A percentile compares a stretch with the other conserved stretches of the same genome.
phyloP scores from a whole-genome alignment of 2,797 vertebrate genomes.

The Ctenopoma multispine region DNA sequence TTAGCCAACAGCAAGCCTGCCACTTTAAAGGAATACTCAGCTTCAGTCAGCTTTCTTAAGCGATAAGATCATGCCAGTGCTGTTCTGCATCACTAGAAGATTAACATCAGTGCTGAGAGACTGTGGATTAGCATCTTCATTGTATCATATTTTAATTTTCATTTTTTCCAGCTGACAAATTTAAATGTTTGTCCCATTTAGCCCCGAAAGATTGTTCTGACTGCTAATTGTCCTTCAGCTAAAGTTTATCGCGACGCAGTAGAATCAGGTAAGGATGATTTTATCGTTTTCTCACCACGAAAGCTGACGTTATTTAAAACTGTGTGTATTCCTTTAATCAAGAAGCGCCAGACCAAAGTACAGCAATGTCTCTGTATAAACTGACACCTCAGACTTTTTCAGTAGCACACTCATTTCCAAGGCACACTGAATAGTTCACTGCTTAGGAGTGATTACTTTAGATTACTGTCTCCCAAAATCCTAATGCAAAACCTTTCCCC shows the following conservation, averaged over 20 bases:
- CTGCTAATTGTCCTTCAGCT: not conserved
- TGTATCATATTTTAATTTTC: not conserved
- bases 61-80: constrained; percentile 30
- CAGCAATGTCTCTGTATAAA: constrained; percentile 10
- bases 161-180: not conserved
- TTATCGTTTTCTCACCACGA: constrained; percentile 24
- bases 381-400: not conserved
- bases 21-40: constrained; percentile 51
- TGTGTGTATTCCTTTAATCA: constrained; percentile 41
- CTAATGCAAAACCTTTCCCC: not conserved
- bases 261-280: constrained; percentile 13
- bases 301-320: constrained; percentile 15
- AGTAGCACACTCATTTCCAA: constrained; percentile 21
- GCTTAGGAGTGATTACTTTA: not conserved
- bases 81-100: not conserved
- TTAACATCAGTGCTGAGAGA: not conserved
- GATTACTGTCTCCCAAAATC: not conserved
- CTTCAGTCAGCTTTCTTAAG: constrained; percentile 29
- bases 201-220: too few species aligned
- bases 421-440: constrained; percentile 10
- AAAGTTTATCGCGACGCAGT: constrained; percentile 1
- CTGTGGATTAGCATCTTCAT: not conserved
- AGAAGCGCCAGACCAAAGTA: constrained; percentile 27
- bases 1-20: constrained; percentile 23
- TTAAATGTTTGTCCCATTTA: not conserved